Evolutionary conservation across 2,113 vertebrate genomes (phyloP), one percentile per base, ranked within the genome.

Genomic region (Malurus cyaneus): DNA sequence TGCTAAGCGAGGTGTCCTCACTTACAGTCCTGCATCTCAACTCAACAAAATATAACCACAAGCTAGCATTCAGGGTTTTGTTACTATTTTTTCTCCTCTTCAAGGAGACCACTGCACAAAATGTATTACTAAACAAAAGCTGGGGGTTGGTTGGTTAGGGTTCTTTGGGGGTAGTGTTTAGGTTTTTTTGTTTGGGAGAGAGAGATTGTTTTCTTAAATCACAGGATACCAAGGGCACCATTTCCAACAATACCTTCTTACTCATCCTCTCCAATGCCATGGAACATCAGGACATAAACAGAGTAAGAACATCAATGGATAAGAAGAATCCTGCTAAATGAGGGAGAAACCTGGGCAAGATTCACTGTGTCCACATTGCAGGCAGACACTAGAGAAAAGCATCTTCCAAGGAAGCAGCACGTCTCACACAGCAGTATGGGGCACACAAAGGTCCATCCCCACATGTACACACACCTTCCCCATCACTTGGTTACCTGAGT

Each of bases 401-500:
- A 34, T 25, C 83, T 87, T 47, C 61, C 57, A 32, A 74, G 29
- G 44, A 89, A 54, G 29, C 12, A 71, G 12, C 6, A 56, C 2
- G 5, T 72, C 59, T 77, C 56, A 87, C 54, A 80, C 11, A 86
- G 4, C 46, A 80, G 59, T 18, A 44, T 32, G 44, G 26, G 67
- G 76, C 10, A 8, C 4, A 0, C 46, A 73, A 59, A 88, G 54
- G 52, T 66, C 59, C 59, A 70, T 77, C 64, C 90, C 52, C 80
- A 88, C 59, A 57, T 0, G 0, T 2, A 69, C 0, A 0, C 41
- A 65, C 32, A 39, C 80, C 29, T 92, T 92, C 29, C 80, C 94
- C 90, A 80, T 47, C 52, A 18, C 69, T 60, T 31, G 66, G 97
- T 98, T 99, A 99, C 99, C 99, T 99, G 98, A 80, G 59, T 98